A percentile compares a stretch with the other conserved stretches of the same genome.
These are phyloP conservation scores for Myioborus melanocephalus DNA, from an alignment of 2,797 vertebrate genomes.

Conservation along the genomic window DNA sequence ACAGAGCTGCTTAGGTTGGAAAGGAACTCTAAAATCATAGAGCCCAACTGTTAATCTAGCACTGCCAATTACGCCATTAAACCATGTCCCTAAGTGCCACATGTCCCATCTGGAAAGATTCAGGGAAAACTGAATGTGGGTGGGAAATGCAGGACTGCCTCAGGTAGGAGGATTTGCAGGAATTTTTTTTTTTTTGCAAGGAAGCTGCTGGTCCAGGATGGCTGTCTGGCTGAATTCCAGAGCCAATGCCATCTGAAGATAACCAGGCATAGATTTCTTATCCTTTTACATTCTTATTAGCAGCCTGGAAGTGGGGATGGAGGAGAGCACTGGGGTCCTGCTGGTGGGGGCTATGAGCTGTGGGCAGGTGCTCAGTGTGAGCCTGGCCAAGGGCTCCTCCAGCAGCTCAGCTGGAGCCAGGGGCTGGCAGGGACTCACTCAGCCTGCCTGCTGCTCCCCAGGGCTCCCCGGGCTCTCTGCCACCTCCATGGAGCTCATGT, in stretches of 20 bases:
- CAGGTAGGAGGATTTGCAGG: not conserved
- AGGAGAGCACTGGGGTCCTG: not conserved
- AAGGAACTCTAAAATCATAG: not conserved
- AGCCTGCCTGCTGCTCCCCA: not conserved
- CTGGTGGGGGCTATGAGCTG: not conserved
- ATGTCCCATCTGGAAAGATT: not conserved
- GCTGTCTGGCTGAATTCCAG: not conserved
- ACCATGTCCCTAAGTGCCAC: not conserved
- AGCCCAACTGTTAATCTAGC: not conserved
- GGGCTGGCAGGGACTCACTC: not conserved
- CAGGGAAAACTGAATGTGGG: not conserved
- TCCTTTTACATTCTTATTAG: not conserved
- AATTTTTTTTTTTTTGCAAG: not conserved
- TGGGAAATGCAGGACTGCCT: not conserved
- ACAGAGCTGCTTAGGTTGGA: not conserved
- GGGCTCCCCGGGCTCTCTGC: not conserved
- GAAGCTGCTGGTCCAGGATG: not conserved
- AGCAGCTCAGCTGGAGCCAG: not conserved
- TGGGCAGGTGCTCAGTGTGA: not conserved
- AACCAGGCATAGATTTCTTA: not conserved
- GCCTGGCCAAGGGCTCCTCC: not conserved
- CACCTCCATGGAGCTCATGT: accelerated
- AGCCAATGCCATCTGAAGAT: not conserved
- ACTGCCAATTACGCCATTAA: not conserved
- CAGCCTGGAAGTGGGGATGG: not conserved